Conservation (phyloP, 2,888 invertebrate genomes). For the Drosophila atripex region DNA sequence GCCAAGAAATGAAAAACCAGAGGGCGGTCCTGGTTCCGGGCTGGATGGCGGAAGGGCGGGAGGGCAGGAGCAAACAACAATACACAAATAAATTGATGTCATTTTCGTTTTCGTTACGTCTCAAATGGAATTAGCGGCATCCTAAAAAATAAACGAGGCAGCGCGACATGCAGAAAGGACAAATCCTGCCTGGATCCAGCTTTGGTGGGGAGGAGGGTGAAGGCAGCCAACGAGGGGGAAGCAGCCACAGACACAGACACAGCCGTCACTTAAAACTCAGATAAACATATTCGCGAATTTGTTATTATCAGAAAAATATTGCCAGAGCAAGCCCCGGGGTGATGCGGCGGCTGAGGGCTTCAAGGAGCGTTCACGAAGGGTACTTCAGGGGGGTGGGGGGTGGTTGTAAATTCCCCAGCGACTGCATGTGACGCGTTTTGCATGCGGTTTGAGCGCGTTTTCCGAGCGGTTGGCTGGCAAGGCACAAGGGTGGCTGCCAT, state of each 20-base stretch:
- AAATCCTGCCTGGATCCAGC: no score
- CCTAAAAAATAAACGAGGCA: conserved; percentile 51
- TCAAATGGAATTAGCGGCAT: conserved; percentile 77
- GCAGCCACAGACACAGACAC: no score
- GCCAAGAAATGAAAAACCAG: conserved; percentile 27
- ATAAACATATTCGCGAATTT: conserved; percentile 81
- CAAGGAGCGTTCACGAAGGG: conserved; percentile 69
- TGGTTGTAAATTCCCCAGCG: conserved; percentile 67
- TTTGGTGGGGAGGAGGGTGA: no score
- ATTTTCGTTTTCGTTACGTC: conserved; percentile 78
- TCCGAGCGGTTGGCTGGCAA: conserved; percentile 11
- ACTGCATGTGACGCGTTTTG: conserved; percentile 78
- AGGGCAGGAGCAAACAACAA: conserved; percentile 49
- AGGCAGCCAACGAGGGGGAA: no score
- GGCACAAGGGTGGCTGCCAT: not conserved
- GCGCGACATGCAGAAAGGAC: no score
- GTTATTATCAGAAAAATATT: conserved; percentile 80
- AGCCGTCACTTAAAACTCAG: conserved; percentile 74
- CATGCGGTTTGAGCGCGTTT: conserved; percentile 69
- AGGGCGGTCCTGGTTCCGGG: conserved; percentile 26
- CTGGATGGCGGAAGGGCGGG: conserved; percentile 6
- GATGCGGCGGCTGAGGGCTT: no score
- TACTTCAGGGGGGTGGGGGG: conserved; percentile 25
- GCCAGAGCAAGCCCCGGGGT: conserved; percentile 65
- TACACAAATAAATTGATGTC: conserved; percentile 79